A percentile compares a stretch with the other conserved stretches of the same genome.
These are phyloP conservation scores for Danio albolineatus DNA, from an alignment of 2,797 vertebrate genomes.

Conservation along the genomic window DNA sequence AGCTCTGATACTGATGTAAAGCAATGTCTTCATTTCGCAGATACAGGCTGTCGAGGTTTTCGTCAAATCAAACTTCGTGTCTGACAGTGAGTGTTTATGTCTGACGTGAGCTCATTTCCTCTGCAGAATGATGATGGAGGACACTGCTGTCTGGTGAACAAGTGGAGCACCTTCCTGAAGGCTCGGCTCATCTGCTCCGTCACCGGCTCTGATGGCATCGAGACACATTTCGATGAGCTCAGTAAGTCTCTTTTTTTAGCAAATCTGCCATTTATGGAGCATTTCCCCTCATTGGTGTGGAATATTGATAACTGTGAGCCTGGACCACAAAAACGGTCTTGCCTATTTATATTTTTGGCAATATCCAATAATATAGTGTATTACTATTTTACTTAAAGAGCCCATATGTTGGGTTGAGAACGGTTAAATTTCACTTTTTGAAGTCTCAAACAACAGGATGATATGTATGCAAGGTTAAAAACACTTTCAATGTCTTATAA, in stretches of 20 bases:
- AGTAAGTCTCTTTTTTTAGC: slow-evolving; percentile 81
- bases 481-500: too few species aligned
- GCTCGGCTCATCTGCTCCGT: slow-evolving; percentile 97
- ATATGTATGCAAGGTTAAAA: too few species aligned
- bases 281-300: slow-evolving; percentile 7
- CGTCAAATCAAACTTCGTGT: slow-evolving; percentile 25
- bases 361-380: too few species aligned
- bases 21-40: slow-evolving; percentile 39
- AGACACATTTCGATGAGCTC: slow-evolving; percentile 97
- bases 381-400: too few species aligned
- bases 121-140: slow-evolving; percentile 95
- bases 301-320: not conserved
- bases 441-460: too few species aligned
- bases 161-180: slow-evolving; percentile 99
- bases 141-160: slow-evolving; percentile 98
- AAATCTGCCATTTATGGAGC: not conserved
- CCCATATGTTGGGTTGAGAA: too few species aligned
- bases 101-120: slow-evolving; percentile 8
- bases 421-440: too few species aligned
- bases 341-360: too few species aligned
- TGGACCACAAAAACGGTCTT: too few species aligned
- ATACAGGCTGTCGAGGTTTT: slow-evolving; percentile 20
- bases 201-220: slow-evolving; percentile 90
- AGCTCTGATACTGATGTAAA: slow-evolving; percentile 50
- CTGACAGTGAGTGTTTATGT: not conserved